phyloP scores from a whole-genome alignment of 2,797 vertebrate genomes.

The Pithecia hirsuta region DNA sequence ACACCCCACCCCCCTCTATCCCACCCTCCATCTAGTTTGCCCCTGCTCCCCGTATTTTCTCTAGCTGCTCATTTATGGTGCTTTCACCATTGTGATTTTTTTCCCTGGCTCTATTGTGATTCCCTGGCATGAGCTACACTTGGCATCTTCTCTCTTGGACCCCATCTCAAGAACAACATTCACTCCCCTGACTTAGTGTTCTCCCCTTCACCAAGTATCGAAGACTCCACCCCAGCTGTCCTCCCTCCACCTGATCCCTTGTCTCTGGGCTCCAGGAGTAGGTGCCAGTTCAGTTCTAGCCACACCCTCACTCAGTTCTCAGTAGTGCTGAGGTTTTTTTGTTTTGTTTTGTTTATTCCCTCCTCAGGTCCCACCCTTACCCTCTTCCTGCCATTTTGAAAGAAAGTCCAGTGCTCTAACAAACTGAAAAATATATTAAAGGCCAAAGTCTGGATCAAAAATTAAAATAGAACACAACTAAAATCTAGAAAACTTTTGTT shows the following conservation, averaged over 20 bases:
- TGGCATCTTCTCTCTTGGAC: not conserved
- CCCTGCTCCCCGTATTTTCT: not conserved
- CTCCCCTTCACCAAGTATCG: not conserved
- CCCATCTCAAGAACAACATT: not conserved
- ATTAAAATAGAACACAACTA: constrained; percentile 37
- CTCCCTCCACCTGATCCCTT: constrained; percentile 41
- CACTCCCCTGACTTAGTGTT: not conserved
- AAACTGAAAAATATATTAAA: constrained; percentile 45
- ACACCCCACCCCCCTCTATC: accelerated
- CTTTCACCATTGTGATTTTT: not conserved
- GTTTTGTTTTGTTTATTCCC: constrained; percentile 45
- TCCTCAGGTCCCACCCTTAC: not conserved
- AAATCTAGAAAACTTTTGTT: not conserved
- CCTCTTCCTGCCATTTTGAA: constrained; percentile 68
- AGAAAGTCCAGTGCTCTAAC: constrained; percentile 45
- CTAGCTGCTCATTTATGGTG: not conserved
- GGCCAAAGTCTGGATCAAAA: constrained; percentile 39
- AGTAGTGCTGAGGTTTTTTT: not conserved
- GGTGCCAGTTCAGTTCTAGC: not conserved
- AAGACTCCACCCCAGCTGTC: not conserved
- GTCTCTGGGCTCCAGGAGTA: not conserved
- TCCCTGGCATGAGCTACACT: not conserved
- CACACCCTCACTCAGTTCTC: not conserved
- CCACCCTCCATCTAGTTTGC: not conserved
- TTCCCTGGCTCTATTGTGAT: not conserved